phyloP scores from a whole-genome alignment of 2,113 vertebrate genomes.

The Albula glossodonta region DNA sequence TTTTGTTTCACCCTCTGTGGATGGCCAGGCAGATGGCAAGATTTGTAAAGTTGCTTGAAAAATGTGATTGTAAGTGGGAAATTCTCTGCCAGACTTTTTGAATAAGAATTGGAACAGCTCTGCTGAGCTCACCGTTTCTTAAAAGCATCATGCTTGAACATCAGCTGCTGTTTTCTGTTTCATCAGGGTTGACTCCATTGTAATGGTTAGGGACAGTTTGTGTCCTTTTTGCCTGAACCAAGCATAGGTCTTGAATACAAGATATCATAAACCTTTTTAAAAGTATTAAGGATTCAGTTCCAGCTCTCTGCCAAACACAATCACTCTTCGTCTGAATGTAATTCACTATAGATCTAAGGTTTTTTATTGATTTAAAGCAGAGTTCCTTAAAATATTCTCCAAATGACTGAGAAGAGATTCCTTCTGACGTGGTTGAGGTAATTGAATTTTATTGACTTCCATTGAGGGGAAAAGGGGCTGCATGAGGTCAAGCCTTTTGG shows the following conservation, averaged over 20 bases:
- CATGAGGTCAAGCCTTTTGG: background rate
- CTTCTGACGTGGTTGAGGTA: background rate
- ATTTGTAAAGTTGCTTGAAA: conserved; percentile 7
- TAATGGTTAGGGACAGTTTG: background rate
- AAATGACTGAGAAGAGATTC: background rate
- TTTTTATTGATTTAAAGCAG: background rate
- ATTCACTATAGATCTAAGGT: background rate
- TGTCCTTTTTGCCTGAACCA: background rate
- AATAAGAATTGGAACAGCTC: too few species aligned
- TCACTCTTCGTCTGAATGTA: background rate
- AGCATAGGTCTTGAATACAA: background rate
- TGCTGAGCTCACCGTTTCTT: background rate
- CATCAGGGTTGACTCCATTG: background rate
- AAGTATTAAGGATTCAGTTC: background rate
- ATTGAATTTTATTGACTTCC: background rate
- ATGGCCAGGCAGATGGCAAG: background rate
- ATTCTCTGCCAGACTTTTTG: too few species aligned
- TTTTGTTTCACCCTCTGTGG: too few species aligned
- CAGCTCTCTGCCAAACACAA: background rate
- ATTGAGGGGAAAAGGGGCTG: background rate
- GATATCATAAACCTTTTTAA: background rate
- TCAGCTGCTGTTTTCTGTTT: background rate
- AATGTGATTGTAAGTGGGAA: too few species aligned
- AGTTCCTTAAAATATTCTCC: background rate
- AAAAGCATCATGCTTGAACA: background rate